Evolutionary conservation across 2,888 invertebrate genomes (phyloP), one percentile per base, ranked within the genome.

Genomic region (Stenotaenia linearis): DNA sequence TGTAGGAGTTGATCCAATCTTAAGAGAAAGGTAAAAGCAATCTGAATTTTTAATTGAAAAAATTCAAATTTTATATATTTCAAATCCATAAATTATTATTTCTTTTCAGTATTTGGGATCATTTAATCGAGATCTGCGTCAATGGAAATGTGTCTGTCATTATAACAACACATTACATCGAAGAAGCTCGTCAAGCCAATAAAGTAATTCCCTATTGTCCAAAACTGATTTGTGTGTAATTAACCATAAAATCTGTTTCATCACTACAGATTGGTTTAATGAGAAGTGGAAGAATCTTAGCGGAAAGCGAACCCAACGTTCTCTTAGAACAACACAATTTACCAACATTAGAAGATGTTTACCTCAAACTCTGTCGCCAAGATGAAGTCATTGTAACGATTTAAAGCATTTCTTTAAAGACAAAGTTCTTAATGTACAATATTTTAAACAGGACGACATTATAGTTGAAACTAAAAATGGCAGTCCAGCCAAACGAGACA

Each of bases 201-300:
- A 90, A 92, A 85, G 95, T 95, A 87, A 75, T 45, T 45, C 15
- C 15, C 4, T 18, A 7, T 45, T 18, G 3, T 45, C 12, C 12
- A 32, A 32, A 6, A 32, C 4, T 32, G 9, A 32, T 32, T 32
- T n/a, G n/a, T n/a, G n/a, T n/a, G n/a, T n/a, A n/a, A n/a, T 32
- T 32, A 9, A 32, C 4, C 32, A 6, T 32, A 6, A 32, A 6
- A 32, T 32, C 32, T 40, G 15, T 1, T 45, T 15, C n/a, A 15
- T 45, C n/a, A n/a, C 40, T 15, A 3, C 86, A 96, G 96, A 97
- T 97, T 85, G 97, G 97, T 81, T 88, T 97, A 83, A 97, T 97
- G 97, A 89, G 97, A 82, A 94, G 93, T 85, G 97, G 97, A 0
- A 90, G 93, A 79, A 89, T 97, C 77, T 87, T 97, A 83, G 97